These are phyloP conservation scores for Smutsia temminckii DNA, from an alignment of 2,797 vertebrate genomes.

Conservation along the genomic window DNA sequence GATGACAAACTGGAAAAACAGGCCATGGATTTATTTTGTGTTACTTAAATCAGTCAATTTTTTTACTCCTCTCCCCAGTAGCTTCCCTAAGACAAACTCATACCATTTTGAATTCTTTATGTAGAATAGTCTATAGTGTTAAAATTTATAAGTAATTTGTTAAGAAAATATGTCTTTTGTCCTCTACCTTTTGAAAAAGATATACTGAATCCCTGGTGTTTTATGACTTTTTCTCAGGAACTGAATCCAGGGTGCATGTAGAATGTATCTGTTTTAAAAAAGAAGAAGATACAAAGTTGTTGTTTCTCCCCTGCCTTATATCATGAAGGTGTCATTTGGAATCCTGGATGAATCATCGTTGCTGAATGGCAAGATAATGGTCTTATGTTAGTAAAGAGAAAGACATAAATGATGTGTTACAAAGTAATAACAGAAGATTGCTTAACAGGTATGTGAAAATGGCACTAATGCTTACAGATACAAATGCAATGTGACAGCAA, in stretches of 20 bases:
- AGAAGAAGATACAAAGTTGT: not conserved
- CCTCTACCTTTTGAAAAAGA: not conserved
- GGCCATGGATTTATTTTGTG: not conserved
- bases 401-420: constrained; percentile 74
- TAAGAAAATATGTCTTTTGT: not conserved
- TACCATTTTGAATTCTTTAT: not conserved
- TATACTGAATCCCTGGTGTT: not conserved
- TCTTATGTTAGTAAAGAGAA: constrained; percentile 72
- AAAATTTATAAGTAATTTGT: constrained; percentile 33
- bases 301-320: not conserved
- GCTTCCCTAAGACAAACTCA: not conserved
- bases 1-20: not conserved
- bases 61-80: not conserved
- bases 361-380: constrained; percentile 75
- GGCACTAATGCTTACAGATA: constrained; percentile 57
- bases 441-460: constrained; percentile 76
- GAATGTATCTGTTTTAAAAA: not conserved
- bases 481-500: constrained; percentile 54
- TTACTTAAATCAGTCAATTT: not conserved
- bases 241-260: not conserved
- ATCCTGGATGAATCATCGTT: constrained; percentile 67
- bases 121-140: not conserved
- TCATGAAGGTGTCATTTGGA: constrained; percentile 44
- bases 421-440: constrained; percentile 75
- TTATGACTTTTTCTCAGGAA: constrained; percentile 34